These are phyloP conservation scores for Melanocharis versteri DNA, from an alignment of 2,113 vertebrate genomes.

Conservation along the genomic window DNA sequence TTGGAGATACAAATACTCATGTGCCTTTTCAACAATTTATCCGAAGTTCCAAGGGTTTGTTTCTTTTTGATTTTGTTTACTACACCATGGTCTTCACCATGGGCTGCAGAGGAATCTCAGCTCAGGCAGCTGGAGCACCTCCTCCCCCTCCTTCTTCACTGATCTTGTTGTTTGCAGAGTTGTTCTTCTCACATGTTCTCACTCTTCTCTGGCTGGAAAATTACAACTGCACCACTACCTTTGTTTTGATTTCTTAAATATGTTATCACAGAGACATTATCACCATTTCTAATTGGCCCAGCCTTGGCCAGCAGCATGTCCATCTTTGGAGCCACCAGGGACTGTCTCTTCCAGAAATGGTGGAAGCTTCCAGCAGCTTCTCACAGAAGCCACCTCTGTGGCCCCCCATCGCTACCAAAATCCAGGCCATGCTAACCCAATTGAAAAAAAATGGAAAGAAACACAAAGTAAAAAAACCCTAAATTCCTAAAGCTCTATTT, in stretches of 20 bases:
- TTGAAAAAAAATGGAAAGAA: neutral
- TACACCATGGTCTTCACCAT: neutral
- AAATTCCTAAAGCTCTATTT: neutral
- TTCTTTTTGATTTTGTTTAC: neutral
- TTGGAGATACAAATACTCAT: neutral
- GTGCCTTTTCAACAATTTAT: neutral
- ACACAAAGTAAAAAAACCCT: neutral
- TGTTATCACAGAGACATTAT: neutral
- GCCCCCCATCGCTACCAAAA: neutral
- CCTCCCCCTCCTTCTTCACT: neutral
- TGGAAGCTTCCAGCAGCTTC: neutral
- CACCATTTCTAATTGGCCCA: neutral
- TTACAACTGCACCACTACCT: neutral
- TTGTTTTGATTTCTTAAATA: neutral
- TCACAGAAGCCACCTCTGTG: neutral
- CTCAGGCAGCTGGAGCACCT: neutral
- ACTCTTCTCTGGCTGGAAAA: neutral
- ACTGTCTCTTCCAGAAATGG: fast-evolving
- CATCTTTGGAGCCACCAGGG: neutral
- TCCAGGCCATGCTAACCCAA: neutral
- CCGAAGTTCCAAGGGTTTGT: neutral
- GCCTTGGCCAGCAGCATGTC: neutral
- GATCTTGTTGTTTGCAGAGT: neutral
- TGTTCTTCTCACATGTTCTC: neutral
- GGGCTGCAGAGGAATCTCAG: neutral